Evolutionary conservation across 2,888 invertebrate species (phyloP).

Genomic region (Hymenopus coronatus): DNA sequence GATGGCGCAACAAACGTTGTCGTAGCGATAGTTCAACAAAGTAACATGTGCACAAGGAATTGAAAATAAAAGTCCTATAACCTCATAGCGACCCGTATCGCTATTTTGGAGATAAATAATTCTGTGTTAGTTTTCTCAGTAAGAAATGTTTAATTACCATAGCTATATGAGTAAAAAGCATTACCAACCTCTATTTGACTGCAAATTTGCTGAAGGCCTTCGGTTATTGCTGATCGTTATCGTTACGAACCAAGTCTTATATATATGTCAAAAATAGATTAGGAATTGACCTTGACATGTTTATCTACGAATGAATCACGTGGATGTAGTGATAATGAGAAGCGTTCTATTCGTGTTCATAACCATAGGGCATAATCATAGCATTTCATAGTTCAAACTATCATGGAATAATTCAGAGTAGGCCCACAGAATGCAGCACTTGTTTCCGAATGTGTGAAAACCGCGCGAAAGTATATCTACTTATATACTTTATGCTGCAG

Average conservation of each 20-base stretch:
- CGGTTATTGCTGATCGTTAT: not conserved
- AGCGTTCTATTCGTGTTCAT: too few species aligned
- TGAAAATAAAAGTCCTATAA: not conserved
- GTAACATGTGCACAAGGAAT: constrained; percentile 19
- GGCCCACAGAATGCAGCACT: not conserved
- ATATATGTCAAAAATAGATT: not conserved
- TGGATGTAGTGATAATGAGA: not conserved
- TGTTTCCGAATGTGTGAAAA: not conserved
- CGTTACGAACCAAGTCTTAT: too few species aligned
- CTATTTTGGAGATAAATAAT: too few species aligned
- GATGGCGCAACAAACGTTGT: constrained; percentile 23
- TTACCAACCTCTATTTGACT: not conserved
- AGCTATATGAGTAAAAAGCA: not conserved
- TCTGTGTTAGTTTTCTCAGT: too few species aligned
- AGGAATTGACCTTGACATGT: not conserved
- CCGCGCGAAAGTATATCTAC: not conserved
- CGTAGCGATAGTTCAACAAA: not conserved
- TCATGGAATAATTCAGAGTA: not conserved
- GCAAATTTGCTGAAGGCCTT: not conserved
- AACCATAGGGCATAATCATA: not conserved
- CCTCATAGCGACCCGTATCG: not conserved
- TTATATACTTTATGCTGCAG: too few species aligned
- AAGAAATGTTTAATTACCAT: too few species aligned
- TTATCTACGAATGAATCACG: not conserved
- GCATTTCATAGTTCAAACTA: not conserved